phyloP scores from a whole-genome alignment of 2,888 invertebrate species.

The Ceriagrion tenellum region DNA sequence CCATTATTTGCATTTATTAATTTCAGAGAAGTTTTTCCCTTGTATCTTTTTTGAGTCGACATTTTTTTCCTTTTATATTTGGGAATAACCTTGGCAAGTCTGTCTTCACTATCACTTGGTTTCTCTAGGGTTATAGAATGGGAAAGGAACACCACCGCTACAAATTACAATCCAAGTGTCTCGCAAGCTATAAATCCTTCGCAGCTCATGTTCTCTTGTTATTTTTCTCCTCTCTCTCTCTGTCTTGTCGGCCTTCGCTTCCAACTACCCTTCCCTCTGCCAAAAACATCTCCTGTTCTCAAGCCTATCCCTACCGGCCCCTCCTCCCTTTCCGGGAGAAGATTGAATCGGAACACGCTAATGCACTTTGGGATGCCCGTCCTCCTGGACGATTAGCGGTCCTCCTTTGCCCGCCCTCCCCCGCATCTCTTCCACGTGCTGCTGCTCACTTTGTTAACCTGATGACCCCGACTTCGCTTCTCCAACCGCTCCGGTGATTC shows the following conservation, averaged over 20 bases:
- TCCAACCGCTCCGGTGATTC: neutral
- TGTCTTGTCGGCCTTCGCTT: too few species aligned
- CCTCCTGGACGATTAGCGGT: neutral
- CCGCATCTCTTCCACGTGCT: neutral
- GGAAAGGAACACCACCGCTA: neutral
- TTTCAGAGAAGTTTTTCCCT: too few species aligned
- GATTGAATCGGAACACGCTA: conserved; percentile 9
- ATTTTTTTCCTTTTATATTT: too few species aligned
- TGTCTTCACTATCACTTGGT: neutral
- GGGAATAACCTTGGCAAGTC: neutral
- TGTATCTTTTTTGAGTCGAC: neutral
- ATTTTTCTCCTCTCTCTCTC: too few species aligned
- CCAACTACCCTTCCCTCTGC: too few species aligned
- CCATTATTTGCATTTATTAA: too few species aligned
- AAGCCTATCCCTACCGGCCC: too few species aligned
- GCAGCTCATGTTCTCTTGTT: neutral
- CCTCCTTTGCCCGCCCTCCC: neutral
- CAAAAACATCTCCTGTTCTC: too few species aligned
- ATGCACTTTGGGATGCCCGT: neutral
- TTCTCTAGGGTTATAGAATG: neutral
- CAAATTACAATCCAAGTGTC: neutral
- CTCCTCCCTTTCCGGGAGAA: neutral
- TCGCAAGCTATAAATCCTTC: neutral
- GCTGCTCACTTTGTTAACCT: neutral
- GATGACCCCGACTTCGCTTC: neutral